These are phyloP conservation scores for Callipepla squamata DNA, from an alignment of 2,113 vertebrate genomes.

Conservation along the genomic window DNA sequence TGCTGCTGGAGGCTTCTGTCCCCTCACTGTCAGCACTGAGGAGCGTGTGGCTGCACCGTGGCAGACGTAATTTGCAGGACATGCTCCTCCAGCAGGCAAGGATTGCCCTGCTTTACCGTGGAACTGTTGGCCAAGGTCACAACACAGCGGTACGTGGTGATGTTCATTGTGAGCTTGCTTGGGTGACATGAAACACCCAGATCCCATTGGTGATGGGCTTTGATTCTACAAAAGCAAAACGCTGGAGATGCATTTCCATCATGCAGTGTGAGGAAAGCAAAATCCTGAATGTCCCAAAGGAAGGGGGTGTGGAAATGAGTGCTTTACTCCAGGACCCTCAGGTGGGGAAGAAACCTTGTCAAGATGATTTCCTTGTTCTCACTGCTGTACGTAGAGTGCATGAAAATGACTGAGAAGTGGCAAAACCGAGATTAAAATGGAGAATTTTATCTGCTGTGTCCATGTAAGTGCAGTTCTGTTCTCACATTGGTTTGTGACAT, in stretches of 20 bases:
- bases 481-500: background rate
- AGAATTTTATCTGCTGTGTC: background rate
- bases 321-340: background rate
- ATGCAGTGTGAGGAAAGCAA: background rate
- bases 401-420: background rate
- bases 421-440: background rate
- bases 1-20: constrained; percentile 6
- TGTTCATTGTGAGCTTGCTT: accelerated
- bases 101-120: background rate
- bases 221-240: background rate
- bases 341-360: background rate
- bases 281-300: background rate
- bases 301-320: background rate
- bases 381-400: background rate
- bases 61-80: background rate
- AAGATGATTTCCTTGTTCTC: background rate
- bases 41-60: background rate
- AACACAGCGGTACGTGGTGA: background rate
- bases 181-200: accelerated
- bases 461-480: background rate
- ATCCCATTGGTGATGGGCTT: background rate
- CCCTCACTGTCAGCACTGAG: background rate
- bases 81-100: background rate
- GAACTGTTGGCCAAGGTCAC: background rate
- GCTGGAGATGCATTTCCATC: background rate